phyloP scores from a whole-genome alignment of 2,888 invertebrate species.

The Dilophus febrilis region DNA sequence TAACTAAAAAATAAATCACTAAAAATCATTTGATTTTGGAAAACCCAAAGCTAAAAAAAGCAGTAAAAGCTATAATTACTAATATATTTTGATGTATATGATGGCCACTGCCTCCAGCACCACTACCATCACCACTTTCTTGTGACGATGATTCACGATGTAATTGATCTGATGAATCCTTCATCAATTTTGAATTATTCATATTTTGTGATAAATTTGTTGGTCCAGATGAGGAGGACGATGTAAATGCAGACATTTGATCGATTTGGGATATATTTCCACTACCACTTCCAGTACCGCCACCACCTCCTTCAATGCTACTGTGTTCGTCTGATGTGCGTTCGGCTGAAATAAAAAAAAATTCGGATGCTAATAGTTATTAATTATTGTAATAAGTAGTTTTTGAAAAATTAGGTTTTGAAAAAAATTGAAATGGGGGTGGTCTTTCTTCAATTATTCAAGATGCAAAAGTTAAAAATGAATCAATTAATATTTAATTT shows the following conservation, averaged over 20 bases:
- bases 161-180: constrained; percentile 16
- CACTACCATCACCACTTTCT: neutral
- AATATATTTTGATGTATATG: constrained; percentile 33
- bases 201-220: constrained; percentile 25
- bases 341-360: constrained; percentile 35
- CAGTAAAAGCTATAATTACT: constrained; percentile 8
- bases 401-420: neutral
- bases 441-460: too few species aligned
- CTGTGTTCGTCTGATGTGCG: constrained; percentile 33
- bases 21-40: too few species aligned
- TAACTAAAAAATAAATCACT: too few species aligned
- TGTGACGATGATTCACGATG: constrained; percentile 31
- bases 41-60: neutral
- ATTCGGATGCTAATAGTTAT: too few species aligned
- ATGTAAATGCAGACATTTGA: constrained; percentile 31
- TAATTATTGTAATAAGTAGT: neutral
- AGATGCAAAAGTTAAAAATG: too few species aligned
- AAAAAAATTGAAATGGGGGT: too few species aligned
- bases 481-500: neutral
- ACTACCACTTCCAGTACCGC: neutral
- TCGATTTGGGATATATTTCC: constrained; percentile 24
- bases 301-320: constrained; percentile 18
- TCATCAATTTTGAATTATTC: constrained; percentile 26
- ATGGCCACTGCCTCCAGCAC: constrained; percentile 10
- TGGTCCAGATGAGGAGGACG: constrained; percentile 21